Percentiles rank a stretch among this genome's conserved stretches.
phyloP scores from a whole-genome alignment of 2,113 vertebrate genomes.

The Rhizomys pruinosus region DNA sequence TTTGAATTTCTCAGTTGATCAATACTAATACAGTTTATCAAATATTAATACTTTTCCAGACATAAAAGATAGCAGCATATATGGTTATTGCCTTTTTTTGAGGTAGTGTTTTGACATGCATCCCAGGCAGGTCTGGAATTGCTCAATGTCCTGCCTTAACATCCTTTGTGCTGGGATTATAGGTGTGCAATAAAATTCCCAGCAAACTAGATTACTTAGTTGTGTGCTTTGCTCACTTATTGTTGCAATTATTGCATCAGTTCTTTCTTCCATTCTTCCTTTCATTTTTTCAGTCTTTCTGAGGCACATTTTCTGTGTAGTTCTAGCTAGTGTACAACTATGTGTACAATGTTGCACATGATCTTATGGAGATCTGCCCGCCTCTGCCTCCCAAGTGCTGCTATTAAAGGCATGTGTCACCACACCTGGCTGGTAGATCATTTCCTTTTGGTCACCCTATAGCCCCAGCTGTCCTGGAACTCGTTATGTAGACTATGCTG shows the following conservation, averaged over 20 bases:
- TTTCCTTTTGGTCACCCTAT: too few relatives aligned
- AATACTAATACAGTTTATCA: background rate
- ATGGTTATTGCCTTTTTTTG: background rate
- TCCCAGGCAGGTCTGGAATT: background rate
- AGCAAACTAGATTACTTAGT: background rate
- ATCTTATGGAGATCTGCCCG: too few relatives aligned
- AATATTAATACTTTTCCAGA: slow-evolving; percentile 1
- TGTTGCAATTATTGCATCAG: background rate
- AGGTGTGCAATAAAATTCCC: background rate
- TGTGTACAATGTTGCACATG: too few relatives aligned
- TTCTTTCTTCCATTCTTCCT: too few relatives aligned
- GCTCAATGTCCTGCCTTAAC: background rate
- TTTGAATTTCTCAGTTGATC: background rate
- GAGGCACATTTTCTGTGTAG: too few relatives aligned
- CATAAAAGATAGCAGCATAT: background rate
- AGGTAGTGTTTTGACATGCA: background rate
- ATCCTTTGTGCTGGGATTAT: background rate
- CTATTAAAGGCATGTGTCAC: too few relatives aligned
- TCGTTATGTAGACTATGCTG: too few relatives aligned
- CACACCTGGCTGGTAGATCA: too few relatives aligned
- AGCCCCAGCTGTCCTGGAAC: too few relatives aligned
- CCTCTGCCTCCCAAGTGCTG: too few relatives aligned
- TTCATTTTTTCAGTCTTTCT: too few relatives aligned
- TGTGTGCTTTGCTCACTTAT: background rate
- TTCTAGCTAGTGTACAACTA: too few relatives aligned